Conservation (phyloP, 2,113 vertebrate genomes). For the Euleptes europaea region DNA sequence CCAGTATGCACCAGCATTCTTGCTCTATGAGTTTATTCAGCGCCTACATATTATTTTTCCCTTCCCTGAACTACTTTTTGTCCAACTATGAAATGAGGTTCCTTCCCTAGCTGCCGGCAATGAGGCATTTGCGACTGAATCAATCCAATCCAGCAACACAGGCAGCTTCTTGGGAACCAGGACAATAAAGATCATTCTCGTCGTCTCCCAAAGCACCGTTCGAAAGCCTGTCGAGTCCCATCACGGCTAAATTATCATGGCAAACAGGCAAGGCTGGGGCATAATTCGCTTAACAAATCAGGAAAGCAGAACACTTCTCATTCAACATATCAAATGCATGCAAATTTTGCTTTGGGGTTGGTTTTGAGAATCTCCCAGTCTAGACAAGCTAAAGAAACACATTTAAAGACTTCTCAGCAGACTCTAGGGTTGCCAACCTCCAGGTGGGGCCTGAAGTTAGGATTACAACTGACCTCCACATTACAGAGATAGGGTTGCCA, state of each 20-base stretch:
- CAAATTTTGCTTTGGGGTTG: background rate
- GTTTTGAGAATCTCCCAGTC: background rate
- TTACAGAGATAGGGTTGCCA: no score
- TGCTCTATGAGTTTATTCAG: background rate
- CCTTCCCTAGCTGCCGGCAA: background rate
- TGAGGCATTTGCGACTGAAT: no score
- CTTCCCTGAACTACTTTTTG: background rate
- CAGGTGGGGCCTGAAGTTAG: no score
- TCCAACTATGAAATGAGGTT: background rate
- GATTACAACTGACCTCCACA: no score
- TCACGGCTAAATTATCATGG: background rate
- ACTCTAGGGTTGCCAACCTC: no score
- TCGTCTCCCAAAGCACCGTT: background rate
- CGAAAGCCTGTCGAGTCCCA: background rate
- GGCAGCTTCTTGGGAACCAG: accelerated
- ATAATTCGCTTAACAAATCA: background rate
- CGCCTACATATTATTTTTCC: background rate
- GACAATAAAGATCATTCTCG: background rate
- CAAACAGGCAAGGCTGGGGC: background rate
- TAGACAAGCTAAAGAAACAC: no score
- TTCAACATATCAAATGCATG: background rate
- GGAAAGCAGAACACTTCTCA: accelerated
- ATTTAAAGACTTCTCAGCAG: no score
- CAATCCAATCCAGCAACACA: no score
- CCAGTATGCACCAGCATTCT: background rate